These are phyloP conservation scores for Tetropium fuscum DNA, from an alignment of 2,888 invertebrate species.

Conservation along the genomic window DNA sequence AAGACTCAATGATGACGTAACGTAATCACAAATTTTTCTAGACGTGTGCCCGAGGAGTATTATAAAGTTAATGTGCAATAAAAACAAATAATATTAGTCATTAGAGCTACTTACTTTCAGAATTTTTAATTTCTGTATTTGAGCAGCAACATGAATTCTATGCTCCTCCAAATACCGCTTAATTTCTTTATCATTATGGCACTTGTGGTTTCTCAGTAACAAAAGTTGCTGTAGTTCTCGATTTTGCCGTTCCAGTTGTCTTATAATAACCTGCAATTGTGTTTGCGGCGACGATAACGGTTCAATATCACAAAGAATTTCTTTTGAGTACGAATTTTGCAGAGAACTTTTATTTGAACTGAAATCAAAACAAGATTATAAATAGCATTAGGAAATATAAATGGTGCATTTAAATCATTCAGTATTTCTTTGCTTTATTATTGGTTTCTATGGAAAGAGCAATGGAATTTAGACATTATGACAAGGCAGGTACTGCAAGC, in stretches of 20 bases:
- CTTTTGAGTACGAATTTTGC: slow-evolving; percentile 43
- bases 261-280: slow-evolving; percentile 78
- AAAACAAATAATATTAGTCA: too few relatives aligned
- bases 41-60: too few relatives aligned
- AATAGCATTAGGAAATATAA: too few relatives aligned
- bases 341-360: slow-evolving; percentile 50
- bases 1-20: too few relatives aligned
- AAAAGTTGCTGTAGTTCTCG: slow-evolving; percentile 69
- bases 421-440: too few relatives aligned
- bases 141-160: slow-evolving; percentile 72
- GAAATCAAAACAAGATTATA: slow-evolving; percentile 28
- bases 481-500: too few relatives aligned
- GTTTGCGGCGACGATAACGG: slow-evolving; percentile 69
- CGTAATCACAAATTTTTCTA: too few relatives aligned
- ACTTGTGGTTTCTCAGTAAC: slow-evolving; percentile 52
- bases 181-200: slow-evolving; percentile 65
- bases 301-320: slow-evolving; percentile 49
- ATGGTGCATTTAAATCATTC: too few relatives aligned
- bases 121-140: slow-evolving; percentile 75
- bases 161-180: slow-evolving; percentile 72
- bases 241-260: slow-evolving; percentile 77
- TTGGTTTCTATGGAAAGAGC: too few relatives aligned
- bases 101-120: slow-evolving; percentile 73
- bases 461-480: too few relatives aligned
- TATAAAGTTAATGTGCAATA: too few relatives aligned